Evolutionary conservation across 2,113 vertebrate genomes (phyloP).

Genomic region (Cricetomys ansorgei): DNA sequence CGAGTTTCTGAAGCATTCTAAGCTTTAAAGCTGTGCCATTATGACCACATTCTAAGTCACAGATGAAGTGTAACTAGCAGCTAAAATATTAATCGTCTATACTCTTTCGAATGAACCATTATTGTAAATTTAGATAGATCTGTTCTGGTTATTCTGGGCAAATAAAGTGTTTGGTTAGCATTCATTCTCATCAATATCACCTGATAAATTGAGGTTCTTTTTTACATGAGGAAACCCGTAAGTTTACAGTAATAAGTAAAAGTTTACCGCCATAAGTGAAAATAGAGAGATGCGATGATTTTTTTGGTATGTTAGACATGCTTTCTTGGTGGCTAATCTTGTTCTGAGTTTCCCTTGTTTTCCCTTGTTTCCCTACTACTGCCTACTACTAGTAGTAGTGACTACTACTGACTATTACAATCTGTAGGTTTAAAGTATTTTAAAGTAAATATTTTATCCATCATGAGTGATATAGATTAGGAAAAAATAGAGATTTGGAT

Average conservation of each 20-base stretch:
- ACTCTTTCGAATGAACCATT: conserved; percentile 6
- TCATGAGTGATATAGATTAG: not conserved
- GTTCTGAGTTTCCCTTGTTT: not conserved
- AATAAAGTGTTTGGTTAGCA: conserved; percentile 9
- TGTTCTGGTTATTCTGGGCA: not conserved
- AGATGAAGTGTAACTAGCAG: not conserved
- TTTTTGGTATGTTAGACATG: not conserved
- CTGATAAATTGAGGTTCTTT: not conserved
- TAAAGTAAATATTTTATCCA: not conserved
- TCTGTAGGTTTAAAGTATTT: conserved; percentile 5
- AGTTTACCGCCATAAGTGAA: not conserved
- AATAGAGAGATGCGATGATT: not conserved
- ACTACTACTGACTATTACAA: conserved; percentile 13
- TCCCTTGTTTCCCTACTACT: too few relatives aligned
- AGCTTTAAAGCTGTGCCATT: not conserved
- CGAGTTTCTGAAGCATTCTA: not conserved
- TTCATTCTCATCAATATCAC: conserved; percentile 8
- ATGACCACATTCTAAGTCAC: not conserved
- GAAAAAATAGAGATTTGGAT: not conserved
- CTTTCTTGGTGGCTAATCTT: conserved; percentile 9
- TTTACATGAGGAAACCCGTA: not conserved
- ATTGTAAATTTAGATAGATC: conserved; percentile 37
- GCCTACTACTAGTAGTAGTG: too few relatives aligned
- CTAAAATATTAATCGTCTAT: conserved; percentile 7
- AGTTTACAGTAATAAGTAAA: conserved; percentile 41